phyloP scores from a whole-genome alignment of 1,140 invertebrate species.

The Drosophila murphyi region DNA sequence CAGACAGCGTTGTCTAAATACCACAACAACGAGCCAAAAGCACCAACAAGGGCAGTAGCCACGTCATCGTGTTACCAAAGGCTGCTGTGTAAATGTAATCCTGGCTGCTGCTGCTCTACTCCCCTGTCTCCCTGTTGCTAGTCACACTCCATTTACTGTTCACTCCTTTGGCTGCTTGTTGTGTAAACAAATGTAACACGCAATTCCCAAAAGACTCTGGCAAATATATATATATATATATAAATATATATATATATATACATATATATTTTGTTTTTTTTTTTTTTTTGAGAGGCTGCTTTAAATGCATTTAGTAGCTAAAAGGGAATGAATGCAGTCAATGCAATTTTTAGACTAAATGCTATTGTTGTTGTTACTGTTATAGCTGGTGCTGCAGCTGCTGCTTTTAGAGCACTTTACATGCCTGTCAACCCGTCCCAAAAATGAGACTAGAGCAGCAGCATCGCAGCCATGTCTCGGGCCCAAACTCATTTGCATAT shows the following conservation, averaged over 20 bases:
- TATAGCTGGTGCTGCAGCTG: constrained; percentile 16
- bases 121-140: constrained; percentile 34
- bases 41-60: constrained; percentile 8
- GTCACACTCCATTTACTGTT: constrained; percentile 81
- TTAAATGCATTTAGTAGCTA: constrained; percentile 60
- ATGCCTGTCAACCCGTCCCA: constrained; percentile 22
- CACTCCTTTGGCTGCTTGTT: constrained; percentile 63
- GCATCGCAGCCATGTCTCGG: constrained; percentile 24
- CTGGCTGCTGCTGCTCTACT: constrained; percentile 42
- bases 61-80: constrained; percentile 78
- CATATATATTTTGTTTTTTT: too few relatives aligned
- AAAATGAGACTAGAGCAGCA: neutral
- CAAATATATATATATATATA: too few relatives aligned
- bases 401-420: constrained; percentile 68
- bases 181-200: constrained; percentile 59
- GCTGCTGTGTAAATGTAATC: constrained; percentile 75
- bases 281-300: constrained; percentile 1
- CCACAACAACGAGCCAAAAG: constrained; percentile 29
- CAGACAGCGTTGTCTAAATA: constrained; percentile 43
- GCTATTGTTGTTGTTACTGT: constrained; percentile 52
- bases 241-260: neutral
- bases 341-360: constrained; percentile 74
- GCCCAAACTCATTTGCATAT: constrained; percentile 71
- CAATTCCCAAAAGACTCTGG: constrained; percentile 30
- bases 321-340: constrained; percentile 27